phyloP scores from a whole-genome alignment of 2,888 invertebrate species.

The Drosophila kanekoi region DNA sequence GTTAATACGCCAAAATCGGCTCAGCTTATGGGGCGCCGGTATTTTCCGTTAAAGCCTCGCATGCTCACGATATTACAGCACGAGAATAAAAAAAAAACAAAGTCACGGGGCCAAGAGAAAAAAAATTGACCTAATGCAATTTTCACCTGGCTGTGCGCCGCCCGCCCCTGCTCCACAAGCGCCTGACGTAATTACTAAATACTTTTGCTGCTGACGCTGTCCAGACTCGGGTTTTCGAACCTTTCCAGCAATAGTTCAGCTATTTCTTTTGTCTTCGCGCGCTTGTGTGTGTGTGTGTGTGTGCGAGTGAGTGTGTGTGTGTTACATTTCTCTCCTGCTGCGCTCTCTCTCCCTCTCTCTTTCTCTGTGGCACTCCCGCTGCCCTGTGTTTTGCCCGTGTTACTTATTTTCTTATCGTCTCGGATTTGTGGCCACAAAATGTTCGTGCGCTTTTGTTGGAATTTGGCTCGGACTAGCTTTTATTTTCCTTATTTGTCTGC shows the following conservation, averaged over 20 bases:
- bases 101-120: conserved; percentile 21
- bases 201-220: conserved; percentile 65
- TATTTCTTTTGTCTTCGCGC: conserved; percentile 49
- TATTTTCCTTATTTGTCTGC: conserved; percentile 68
- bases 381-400: conserved; percentile 32
- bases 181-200: conserved; percentile 78
- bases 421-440: conserved; percentile 79
- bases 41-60: conserved; percentile 54
- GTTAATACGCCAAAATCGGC: conserved; percentile 34
- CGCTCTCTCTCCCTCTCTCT: too few relatives aligned
- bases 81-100: conserved; percentile 1
- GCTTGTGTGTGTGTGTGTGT: background rate
- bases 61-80: conserved; percentile 56
- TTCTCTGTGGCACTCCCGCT: background rate
- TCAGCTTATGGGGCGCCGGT: conserved; percentile 35
- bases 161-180: conserved; percentile 1
- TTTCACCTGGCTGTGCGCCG: conserved; percentile 56
- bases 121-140: conserved; percentile 70
- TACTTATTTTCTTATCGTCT: conserved; percentile 79
- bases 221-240: conserved; percentile 36
- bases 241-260: conserved; percentile 32
- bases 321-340: too few relatives aligned
- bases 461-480: conserved; percentile 68
- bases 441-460: conserved; percentile 75
- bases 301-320: background rate